These are phyloP conservation scores for Cerastis rubricosa DNA, from an alignment of 2,888 invertebrate genomes.

Conservation along the genomic window DNA sequence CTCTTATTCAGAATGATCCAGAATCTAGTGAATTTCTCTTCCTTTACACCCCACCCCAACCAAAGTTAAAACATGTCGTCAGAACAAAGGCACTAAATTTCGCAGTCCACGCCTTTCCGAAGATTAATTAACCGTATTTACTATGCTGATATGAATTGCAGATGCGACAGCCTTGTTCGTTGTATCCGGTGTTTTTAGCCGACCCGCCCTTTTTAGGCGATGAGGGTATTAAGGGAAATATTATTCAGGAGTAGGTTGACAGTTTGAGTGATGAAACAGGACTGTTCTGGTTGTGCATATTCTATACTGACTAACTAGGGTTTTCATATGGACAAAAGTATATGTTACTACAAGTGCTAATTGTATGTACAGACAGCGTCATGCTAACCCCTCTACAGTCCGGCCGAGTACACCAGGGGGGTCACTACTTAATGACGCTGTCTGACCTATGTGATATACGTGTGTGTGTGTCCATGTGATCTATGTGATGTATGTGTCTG, in stretches of 20 bases:
- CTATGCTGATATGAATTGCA: slow-evolving; percentile 77
- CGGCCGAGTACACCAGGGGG: too few relatives aligned
- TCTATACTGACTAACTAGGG: neutral
- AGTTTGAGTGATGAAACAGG: neutral
- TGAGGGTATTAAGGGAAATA: slow-evolving; percentile 28
- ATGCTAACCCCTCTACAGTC: too few relatives aligned
- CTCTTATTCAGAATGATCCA: neutral
- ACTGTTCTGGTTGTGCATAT: neutral
- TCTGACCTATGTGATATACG: too few relatives aligned
- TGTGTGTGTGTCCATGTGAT: too few relatives aligned
- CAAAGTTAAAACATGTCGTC: slow-evolving; percentile 68
- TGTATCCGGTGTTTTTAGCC: slow-evolving; percentile 70
- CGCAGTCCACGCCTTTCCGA: slow-evolving; percentile 77
- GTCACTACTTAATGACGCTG: too few relatives aligned
- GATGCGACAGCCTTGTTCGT: slow-evolving; percentile 70
- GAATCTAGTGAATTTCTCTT: neutral
- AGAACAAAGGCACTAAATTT: slow-evolving; percentile 81
- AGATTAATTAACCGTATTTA: slow-evolving; percentile 82
- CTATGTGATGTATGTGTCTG: too few relatives aligned
- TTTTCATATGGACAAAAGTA: neutral
- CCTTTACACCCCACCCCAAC: slow-evolving; percentile 64
- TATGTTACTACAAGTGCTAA: neutral
- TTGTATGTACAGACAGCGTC: too few relatives aligned
- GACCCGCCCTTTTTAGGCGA: slow-evolving; percentile 15
- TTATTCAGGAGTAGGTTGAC: slow-evolving; percentile 20